Conservation (phyloP, 2,888 invertebrate species). For the Lottia gigantea region DNA sequence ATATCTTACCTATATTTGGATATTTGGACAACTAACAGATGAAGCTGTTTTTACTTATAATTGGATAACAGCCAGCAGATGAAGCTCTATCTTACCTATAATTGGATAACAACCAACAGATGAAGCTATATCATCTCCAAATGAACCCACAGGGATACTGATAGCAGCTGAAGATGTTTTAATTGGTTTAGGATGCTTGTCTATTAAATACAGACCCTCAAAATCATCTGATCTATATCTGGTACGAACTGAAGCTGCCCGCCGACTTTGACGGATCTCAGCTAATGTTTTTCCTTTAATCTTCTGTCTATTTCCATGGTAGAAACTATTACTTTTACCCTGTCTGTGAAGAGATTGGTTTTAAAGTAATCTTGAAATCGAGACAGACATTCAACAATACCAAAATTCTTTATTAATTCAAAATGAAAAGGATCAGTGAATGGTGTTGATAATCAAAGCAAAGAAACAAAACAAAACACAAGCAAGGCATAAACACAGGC, state of each 20-base stretch:
- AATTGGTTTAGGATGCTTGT: conserved; percentile 5
- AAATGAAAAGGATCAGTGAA: no score
- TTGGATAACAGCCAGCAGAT: conserved; percentile 36
- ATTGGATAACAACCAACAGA: conserved; percentile 41
- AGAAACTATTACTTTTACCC: conserved; percentile 4
- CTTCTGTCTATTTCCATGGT: not conserved
- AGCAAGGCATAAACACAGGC: no score
- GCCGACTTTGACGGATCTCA: not conserved
- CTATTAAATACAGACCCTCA: conserved; percentile 16
- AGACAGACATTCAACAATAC: no score
- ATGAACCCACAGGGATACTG: conserved; percentile 34
- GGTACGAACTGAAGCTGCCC: not conserved
- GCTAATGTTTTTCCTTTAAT: not conserved
- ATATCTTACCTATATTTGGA: conserved; percentile 37
- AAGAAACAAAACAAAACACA: no score
- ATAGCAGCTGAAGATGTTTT: conserved; percentile 41
- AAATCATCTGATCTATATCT: conserved; percentile 12
- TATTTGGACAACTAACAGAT: conserved; percentile 36
- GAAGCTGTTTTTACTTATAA: conserved; percentile 35
- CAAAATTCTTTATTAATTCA: no score
- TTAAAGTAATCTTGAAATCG: no score
- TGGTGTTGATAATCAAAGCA: no score
- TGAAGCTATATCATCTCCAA: conserved; percentile 41
- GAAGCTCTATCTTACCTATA: conserved; percentile 34
- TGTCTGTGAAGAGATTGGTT: not conserved